Evolutionary conservation across 2,113 vertebrate genomes (phyloP), one percentile per base, ranked within the genome.

Genomic region (Ancistrus triradiatus): DNA sequence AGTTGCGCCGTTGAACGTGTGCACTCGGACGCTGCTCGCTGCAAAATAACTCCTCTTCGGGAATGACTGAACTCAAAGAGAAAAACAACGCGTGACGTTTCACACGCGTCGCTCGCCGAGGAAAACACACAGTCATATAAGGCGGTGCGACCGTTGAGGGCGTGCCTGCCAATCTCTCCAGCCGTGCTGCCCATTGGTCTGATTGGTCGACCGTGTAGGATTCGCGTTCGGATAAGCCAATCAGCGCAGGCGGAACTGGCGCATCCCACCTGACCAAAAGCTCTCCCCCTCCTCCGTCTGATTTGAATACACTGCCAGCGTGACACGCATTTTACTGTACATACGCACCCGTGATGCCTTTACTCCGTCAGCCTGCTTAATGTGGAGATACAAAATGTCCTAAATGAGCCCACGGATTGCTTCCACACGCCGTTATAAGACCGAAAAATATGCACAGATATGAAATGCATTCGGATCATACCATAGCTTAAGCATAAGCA

Each of bases 1-100:
- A 6, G 46, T 15, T 25, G 14, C 3, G 9, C 40, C 63, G 72
- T 55, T 6, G 74, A 59, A 11, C n/a, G 33, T 17, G 27, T 50
- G 42, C 22, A 3, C 42, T 56, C 81, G 76, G 77, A 74, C 77
- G 70, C 75, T 66, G 85, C 81, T 83, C 83, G 78, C 87, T 70
- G 86, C 90, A 89, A 91, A 57, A 90, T 89, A 91, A 91, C 91
- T 87, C 90, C 91, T 93, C 86, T 86, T 87, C 85, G 81, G 80
- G 83, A 87, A 81, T 83, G 87, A 86, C 88, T 89, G 85, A 85
- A 88, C 82, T 88, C 84, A 90, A 85, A 85, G 91, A 28, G 61
- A 85, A 91, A 91, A 91, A 96, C 91, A 93, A 92, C 93, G 92
- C 90, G 92, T 95, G 92, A 95, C 92, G 87, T 83, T 74, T 83